phyloP scores from a whole-genome alignment of 2,113 vertebrate genomes.

The Aptenodytes patagonicus region DNA sequence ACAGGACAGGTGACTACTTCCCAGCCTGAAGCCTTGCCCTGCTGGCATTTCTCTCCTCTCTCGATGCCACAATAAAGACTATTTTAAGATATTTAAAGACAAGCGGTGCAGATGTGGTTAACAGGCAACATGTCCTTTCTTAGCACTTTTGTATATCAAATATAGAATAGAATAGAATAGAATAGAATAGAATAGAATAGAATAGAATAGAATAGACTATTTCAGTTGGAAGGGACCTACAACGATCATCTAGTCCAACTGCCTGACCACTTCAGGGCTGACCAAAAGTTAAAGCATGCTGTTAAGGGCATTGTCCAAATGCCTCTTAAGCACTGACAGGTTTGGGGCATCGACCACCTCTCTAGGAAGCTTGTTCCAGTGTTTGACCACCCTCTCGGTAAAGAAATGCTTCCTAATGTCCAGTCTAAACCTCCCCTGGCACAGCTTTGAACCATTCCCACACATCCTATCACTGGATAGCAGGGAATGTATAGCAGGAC shows the following conservation, averaged over 20 bases:
- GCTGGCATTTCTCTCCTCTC: not conserved
- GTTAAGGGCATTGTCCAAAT: not conserved
- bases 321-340: not conserved
- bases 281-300: not conserved
- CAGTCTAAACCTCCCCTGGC: not conserved
- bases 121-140: not conserved
- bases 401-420: not conserved
- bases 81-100: not conserved
- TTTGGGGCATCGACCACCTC: fast-evolving
- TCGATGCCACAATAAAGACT: not conserved
- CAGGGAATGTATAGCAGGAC: not conserved
- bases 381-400: not conserved
- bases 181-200: no score
- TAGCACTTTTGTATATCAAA: not conserved
- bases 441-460: not conserved
- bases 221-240: not conserved
- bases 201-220: not conserved
- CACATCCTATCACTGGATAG: not conserved
- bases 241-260: not conserved
- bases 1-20: not conserved
- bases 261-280: not conserved
- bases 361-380: not conserved
- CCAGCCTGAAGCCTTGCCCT: not conserved
- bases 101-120: not conserved
- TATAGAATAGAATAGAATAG: not conserved